Base-by-base conservation (phyloP, 1,140 invertebrate species). In the Copidosoma floridanum region DNA sequence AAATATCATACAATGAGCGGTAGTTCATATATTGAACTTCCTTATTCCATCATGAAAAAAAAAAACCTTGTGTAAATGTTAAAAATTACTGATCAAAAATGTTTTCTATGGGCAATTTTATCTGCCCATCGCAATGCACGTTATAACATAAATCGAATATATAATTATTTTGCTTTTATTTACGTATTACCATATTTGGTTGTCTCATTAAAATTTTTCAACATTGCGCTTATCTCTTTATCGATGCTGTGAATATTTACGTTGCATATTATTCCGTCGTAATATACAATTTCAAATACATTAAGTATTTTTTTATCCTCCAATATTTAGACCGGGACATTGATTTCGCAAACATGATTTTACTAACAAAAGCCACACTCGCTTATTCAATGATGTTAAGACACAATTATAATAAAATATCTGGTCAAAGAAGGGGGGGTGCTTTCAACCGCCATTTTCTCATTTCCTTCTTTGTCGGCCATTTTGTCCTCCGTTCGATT, bases 391-490 rank as follows among this genome's bases (percentile, higher is more conserved):
- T 3, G 35, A 32, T 16, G 18, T 37, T 23, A 12, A 23, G 44
- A 57, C 46, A 44, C 56, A 58, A 41, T 48, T 58, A 51, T 47
- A 27, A n/a, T n/a, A n/a, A n/a, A n/a, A n/a, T n/a, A n/a, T n/a
- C n/a, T n/a, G n/a, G n/a, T n/a, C n/a, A n/a, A n/a, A n/a, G n/a
- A n/a, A 51, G 35, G 26, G 35, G 56, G 43, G 43, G 51, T 58
- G 51, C 56, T 58, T 58, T 58, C 56, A 58, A 58, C 37, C 56
- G 47, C 24, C 54, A 57, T 57, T 35, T 51, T 37, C 2, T 48
- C n/a, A n/a, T n/a, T n/a, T n/a, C n/a, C n/a, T n/a, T n/a, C n/a
- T n/a, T n/a, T n/a, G n/a, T n/a, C n/a, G n/a, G n/a, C n/a, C n/a
- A n/a, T n/a, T n/a, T n/a, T n/a, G n/a, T n/a, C n/a, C n/a, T n/a